Base-by-base conservation (phyloP, 2,113 vertebrate species). In the Monarcha castaneiventris region DNA sequence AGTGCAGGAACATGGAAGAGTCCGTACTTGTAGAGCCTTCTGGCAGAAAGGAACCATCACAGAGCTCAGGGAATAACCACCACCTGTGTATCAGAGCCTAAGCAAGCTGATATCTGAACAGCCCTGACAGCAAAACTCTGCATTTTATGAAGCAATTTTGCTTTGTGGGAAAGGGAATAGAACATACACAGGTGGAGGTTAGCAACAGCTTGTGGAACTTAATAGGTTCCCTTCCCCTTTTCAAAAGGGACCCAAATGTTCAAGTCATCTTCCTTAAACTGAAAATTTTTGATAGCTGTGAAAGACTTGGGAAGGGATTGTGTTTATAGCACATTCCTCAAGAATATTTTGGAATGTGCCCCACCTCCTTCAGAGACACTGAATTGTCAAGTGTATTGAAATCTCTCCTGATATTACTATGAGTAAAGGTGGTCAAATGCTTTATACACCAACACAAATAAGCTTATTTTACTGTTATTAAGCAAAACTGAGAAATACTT, bases 41-140 rank as follows among this genome's bases (percentile, higher is more conserved):
- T 51, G 17, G 29, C 35, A 35, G 41, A 26, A 63, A 43, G 8
- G 29, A 86, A 6, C 16, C 21, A 61, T 11, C 43, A 4, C 15
- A 86, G 35, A 72, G 13, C 58, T 62, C 58, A 11, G 12, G 39
- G 35, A 76, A 39, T 22, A 61, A 39, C 58, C 49, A 67, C 8
- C 14, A 10, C 7, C 25, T 14, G 10, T 5, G 9, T 3, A 2
- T 0, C 9, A 41, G 46, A 66, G 15, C 52, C 37, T 41, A 35
- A 49, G 11, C 0, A 8, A 63, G 30, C 39, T 15, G 18, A 10
- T 17, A 15, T 0, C 44, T 19, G 33, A 73, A 30, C 48, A 56
- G 37, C 37, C 64, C 63, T 44, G 51, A 16, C 59, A 73, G 7
- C 3, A 4, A 13, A 91, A 29, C 21, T 22, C 23, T 10, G 6